phyloP scores from a whole-genome alignment of 2,113 vertebrate genomes.

The Microcebus jonahi region DNA sequence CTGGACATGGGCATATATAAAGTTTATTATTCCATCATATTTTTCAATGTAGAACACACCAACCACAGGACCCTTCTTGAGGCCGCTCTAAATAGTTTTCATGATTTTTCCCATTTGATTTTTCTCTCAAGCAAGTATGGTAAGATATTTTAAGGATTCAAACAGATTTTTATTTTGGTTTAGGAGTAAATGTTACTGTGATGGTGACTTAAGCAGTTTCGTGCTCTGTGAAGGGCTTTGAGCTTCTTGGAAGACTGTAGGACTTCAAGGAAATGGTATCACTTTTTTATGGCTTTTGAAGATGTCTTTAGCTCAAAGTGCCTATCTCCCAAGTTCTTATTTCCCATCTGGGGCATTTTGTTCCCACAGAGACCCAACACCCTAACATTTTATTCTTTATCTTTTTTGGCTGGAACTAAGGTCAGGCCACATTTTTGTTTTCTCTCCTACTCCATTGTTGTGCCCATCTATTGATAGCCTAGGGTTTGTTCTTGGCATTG shows the following conservation, averaged over 20 bases:
- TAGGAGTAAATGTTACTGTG: background rate
- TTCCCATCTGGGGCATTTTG: background rate
- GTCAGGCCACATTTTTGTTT: background rate
- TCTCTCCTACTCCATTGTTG: background rate
- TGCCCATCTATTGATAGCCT: background rate
- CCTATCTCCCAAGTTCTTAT: background rate
- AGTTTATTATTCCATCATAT: background rate
- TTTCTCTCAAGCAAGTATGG: background rate
- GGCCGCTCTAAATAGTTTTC: background rate
- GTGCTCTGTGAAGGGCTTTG: background rate
- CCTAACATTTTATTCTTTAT: background rate
- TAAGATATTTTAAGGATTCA: background rate
- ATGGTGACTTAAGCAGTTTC: background rate
- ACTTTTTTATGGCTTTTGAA: background rate
- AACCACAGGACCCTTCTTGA: background rate
- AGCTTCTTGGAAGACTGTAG: background rate
- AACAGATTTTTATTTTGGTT: background rate
- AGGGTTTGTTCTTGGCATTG: background rate
- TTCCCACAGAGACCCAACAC: background rate
- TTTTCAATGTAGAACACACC: background rate
- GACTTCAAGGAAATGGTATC: background rate
- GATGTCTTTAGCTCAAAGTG: background rate
- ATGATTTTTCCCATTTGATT: background rate
- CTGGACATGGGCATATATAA: conserved; percentile 4
- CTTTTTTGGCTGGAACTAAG: background rate